phyloP scores from a whole-genome alignment of 1,140 invertebrate species.

The Kradibia gibbosae region DNA sequence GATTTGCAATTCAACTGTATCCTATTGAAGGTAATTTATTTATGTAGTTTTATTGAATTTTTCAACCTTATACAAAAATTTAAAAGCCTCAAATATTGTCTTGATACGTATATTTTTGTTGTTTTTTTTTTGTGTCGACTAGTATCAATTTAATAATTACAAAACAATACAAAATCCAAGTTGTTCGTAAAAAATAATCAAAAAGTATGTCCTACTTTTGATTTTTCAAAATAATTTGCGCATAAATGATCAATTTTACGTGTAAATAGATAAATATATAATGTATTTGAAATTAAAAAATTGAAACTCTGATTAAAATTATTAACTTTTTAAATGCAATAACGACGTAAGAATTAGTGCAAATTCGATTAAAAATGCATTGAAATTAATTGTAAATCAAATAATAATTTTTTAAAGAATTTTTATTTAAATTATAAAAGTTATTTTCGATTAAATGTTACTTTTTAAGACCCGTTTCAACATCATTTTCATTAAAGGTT shows the following conservation, averaged over 20 bases:
- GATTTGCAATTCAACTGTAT: constrained; percentile 37
- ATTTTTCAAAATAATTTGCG: background rate
- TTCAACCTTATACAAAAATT: no score
- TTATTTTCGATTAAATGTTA: constrained; percentile 37
- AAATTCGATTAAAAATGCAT: background rate
- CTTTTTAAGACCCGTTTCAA: constrained; percentile 35
- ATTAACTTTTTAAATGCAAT: background rate
- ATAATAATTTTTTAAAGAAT: background rate
- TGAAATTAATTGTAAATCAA: constrained; percentile 40
- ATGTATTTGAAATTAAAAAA: background rate
- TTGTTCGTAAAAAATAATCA: background rate
- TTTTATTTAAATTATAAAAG: constrained; percentile 40
- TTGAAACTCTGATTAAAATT: background rate
- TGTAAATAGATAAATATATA: background rate
- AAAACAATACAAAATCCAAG: background rate
- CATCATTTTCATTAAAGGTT: constrained; percentile 31
- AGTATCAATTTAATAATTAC: background rate
- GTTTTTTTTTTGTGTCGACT: no score
- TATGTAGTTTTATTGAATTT: background rate
- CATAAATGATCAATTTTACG: background rate
- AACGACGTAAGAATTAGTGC: background rate
- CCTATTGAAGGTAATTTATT: background rate
- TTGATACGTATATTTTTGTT: no score
- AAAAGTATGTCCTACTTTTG: background rate
- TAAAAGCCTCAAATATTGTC: no score